These are phyloP conservation scores for Drosophila oshimai DNA, from an alignment of 1,140 invertebrate genomes.

Conservation along the genomic window DNA sequence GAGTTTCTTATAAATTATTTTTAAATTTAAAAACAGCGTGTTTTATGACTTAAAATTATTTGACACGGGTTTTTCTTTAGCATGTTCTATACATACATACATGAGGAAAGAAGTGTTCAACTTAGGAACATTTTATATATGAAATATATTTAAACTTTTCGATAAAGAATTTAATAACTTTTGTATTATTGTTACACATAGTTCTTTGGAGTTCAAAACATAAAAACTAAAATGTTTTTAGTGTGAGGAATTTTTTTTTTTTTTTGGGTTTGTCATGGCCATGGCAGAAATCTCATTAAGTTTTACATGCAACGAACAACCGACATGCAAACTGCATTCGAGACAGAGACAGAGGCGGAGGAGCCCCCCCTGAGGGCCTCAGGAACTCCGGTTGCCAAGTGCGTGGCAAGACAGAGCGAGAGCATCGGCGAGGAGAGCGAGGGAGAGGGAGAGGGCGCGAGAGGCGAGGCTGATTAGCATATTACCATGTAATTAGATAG, in stretches of 20 bases:
- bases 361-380: not conserved
- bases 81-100: no score
- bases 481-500: slow-evolving; percentile 70
- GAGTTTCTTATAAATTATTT: no score
- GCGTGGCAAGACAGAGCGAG: slow-evolving; percentile 40
- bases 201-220: no score
- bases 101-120: no score
- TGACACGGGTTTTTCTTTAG: no score
- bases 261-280: slow-evolving; percentile 49
- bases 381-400: slow-evolving; percentile 47
- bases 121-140: no score
- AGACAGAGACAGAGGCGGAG: not conserved
- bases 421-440: not conserved
- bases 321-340: slow-evolving; percentile 52
- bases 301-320: slow-evolving; percentile 51
- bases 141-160: no score
- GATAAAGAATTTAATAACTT: no score
- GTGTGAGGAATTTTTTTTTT: not conserved
- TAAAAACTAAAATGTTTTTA: not conserved
- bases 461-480: slow-evolving; percentile 62
- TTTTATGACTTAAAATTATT: no score
- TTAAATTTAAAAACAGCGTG: no score
- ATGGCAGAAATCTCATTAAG: slow-evolving; percentile 56
- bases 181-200: no score
- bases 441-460: not conserved